Percentiles rank a stretch among this genome's conserved stretches.
phyloP scores from a whole-genome alignment of 2,888 invertebrate species.

The Drosophila leonis region DNA sequence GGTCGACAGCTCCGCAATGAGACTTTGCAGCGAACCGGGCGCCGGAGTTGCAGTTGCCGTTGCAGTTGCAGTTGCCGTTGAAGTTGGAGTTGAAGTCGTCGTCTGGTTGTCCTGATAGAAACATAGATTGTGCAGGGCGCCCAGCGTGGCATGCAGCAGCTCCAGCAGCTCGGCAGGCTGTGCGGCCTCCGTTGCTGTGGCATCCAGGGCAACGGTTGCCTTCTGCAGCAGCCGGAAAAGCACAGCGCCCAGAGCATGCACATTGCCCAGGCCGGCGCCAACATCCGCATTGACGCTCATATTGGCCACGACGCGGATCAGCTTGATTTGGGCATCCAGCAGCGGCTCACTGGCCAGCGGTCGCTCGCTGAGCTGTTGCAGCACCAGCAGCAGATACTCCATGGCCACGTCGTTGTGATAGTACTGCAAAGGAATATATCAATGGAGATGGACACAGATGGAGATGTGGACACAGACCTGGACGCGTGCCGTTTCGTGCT shows the following conservation, averaged over 20 bases:
- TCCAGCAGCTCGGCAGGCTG: constrained; percentile 88
- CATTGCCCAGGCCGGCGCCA: constrained; percentile 88
- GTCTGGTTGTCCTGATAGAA: constrained; percentile 88
- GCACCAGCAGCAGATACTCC: constrained; percentile 86
- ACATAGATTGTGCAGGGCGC: constrained; percentile 94
- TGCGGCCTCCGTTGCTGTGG: background rate
- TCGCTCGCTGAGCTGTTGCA: constrained; percentile 86
- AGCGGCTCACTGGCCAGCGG: constrained; percentile 79
- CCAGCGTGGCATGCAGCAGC: constrained; percentile 91
- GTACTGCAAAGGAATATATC: constrained; percentile 84
- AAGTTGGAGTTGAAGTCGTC: background rate
- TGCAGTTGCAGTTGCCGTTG: constrained; percentile 20
- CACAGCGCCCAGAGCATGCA: constrained; percentile 85
- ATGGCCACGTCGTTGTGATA: constrained; percentile 87
- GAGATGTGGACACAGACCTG: constrained; percentile 85
- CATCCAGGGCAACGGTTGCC: constrained; percentile 42
- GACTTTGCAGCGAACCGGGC: constrained; percentile 79
- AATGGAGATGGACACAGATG: background rate
- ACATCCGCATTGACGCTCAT: constrained; percentile 92
- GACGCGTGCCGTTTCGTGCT: constrained; percentile 89
- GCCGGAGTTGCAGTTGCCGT: constrained; percentile 32
- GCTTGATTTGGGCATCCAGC: constrained; percentile 85
- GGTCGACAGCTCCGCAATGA: constrained; percentile 78
- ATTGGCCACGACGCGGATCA: constrained; percentile 93
- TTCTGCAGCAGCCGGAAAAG: constrained; percentile 78